Base-by-base conservation (phyloP, 2,797 vertebrate species). In the Rhinella marina region DNA sequence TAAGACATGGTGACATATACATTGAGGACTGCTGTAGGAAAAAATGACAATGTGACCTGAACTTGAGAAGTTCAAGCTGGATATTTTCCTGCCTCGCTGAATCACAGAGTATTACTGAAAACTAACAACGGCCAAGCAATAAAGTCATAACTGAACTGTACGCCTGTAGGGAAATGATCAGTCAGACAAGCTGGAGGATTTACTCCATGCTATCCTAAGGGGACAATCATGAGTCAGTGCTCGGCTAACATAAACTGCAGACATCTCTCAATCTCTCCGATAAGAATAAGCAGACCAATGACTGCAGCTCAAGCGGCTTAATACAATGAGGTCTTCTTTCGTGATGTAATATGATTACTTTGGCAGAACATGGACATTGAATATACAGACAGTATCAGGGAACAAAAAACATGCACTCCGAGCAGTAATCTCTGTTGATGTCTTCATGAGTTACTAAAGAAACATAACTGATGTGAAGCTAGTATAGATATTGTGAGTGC, bases 191-290 rank as follows among this genome's bases (percentile, higher is more conserved):
- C 50, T 62, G 23, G 81, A 70, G 27, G 61, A 88, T 84, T 78
- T 84, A 88, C 75, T 88, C 29, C 57, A 57, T 21, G 25, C 81
- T 56, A 61, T 79, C 77, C 87, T 54, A 62, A 52, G 78, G 64
- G 87, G 59, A 25, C 66, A 54, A 88, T 77, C 41, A 85, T 85
- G 87, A 88, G 41, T 88, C 87, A 88, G n/a, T 64, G 25, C 57
- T 64, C 56, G 50, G 56, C 52, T 25, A 88, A 78, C 73, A 48
- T 54, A 59, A 66, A 70, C 72, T 62, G 56, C 81, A 88, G 77
- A 75, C 68, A 29, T 80, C 50, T 50, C 66, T 72, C 61, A 88
- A 48, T 88, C 82, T 61, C 72, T 17, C 61, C 73, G 76, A 80
- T 84, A 88, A 85, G 83, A 64, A 57, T 4, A 25, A 59, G 64